Conservation (phyloP, 1,140 invertebrate species). For the Trachymyrmex septentrionalis region DNA sequence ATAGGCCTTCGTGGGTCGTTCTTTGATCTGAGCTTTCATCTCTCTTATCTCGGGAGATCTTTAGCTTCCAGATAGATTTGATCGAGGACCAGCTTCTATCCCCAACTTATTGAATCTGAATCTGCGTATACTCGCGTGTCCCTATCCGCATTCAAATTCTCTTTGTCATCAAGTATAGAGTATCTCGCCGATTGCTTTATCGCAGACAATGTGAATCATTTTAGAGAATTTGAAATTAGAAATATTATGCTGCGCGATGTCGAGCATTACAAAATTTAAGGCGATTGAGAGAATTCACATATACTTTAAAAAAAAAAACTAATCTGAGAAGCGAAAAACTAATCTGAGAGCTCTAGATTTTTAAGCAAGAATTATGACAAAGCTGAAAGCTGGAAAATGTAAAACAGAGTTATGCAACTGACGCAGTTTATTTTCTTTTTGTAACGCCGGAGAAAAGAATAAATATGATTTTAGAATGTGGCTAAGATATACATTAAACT, state of each 20-base stretch:
- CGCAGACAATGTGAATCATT: neutral
- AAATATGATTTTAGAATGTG: neutral
- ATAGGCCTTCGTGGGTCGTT: conserved; percentile 33
- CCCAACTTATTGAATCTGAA: conserved; percentile 57
- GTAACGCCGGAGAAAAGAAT: neutral
- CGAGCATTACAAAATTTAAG: neutral
- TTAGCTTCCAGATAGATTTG: conserved; percentile 32
- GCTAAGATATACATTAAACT: conserved; percentile 13
- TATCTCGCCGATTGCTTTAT: neutral
- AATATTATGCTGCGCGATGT: neutral
- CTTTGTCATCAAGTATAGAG: conserved; percentile 32
- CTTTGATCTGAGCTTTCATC: conserved; percentile 58
- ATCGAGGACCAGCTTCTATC: conserved; percentile 58
- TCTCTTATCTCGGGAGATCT: conserved; percentile 23
- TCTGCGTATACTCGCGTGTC: conserved; percentile 20
- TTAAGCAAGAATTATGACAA: neutral
- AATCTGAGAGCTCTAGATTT: neutral
- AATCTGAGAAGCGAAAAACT: neutral
- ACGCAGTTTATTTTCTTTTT: conserved; percentile 2
- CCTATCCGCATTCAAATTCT: conserved; percentile 13
- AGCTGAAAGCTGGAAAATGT: neutral
- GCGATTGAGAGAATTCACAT: conserved; percentile 2
- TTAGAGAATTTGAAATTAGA: conserved; percentile 40
- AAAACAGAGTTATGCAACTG: neutral
- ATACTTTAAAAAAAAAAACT: neutral